Evolutionary conservation across 2,113 vertebrate genomes (phyloP).

Genomic region (Caretta caretta): DNA sequence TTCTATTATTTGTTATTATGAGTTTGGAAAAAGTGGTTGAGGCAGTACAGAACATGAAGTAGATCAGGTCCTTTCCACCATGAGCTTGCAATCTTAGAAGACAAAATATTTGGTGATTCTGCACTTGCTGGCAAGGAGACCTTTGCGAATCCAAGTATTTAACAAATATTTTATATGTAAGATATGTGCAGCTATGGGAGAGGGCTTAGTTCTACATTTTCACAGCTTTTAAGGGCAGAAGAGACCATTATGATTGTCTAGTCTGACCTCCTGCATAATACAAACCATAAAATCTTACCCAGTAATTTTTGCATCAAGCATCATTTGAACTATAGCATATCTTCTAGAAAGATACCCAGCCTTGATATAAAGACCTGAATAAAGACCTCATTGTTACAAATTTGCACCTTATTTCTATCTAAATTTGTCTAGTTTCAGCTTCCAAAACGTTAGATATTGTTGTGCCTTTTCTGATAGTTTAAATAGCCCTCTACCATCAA

Average conservation of each 20-base stretch:
- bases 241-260: background rate
- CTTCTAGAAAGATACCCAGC: background rate
- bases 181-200: background rate
- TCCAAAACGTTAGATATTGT: background rate
- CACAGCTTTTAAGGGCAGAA: background rate
- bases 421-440: background rate
- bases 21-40: constrained; percentile 4
- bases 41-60: background rate
- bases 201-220: background rate
- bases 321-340: background rate
- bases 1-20: background rate
- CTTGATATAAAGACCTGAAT: background rate
- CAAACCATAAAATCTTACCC: background rate
- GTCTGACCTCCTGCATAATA: background rate
- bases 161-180: background rate
- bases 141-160: background rate
- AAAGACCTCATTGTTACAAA: background rate
- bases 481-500: background rate
- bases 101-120: background rate
- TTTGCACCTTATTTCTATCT: background rate
- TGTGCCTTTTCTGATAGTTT: rapidly evolving
- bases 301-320: background rate
- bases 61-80: background rate
- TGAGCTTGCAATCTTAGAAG: background rate
- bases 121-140: background rate